Conservation (phyloP, 2,113 vertebrate species). For the Apteryx owenii region DNA sequence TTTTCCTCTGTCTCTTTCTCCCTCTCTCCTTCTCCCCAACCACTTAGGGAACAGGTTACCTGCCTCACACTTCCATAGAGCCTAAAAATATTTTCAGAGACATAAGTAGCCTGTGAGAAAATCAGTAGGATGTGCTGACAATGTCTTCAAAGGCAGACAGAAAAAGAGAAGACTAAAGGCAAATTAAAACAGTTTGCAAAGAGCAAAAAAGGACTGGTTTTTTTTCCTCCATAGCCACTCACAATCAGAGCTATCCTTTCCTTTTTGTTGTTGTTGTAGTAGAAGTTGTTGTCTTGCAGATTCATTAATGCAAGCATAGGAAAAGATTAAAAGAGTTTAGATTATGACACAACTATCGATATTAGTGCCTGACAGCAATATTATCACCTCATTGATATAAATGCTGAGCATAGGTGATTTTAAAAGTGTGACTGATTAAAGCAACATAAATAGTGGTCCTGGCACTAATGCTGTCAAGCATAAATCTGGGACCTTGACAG, state of each 20-base stretch:
- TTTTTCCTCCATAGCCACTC: background rate
- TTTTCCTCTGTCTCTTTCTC: background rate
- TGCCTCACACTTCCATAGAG: slow-evolving; percentile 34
- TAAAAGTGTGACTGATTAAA: slow-evolving; percentile 18
- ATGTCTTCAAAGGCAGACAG: slow-evolving; percentile 16
- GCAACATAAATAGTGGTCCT: slow-evolving; percentile 62
- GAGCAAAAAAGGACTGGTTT: background rate
- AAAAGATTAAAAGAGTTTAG: slow-evolving; percentile 34
- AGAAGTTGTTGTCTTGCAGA: slow-evolving; percentile 9
- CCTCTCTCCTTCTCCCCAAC: background rate
- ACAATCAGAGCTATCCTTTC: background rate
- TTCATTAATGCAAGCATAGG: slow-evolving; percentile 50
- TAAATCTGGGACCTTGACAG: slow-evolving; percentile 64
- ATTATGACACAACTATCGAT: slow-evolving; percentile 44
- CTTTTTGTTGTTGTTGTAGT: background rate
- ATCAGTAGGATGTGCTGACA: slow-evolving; percentile 23
- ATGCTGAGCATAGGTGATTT: slow-evolving; percentile 34
- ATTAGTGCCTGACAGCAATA: slow-evolving; percentile 44
- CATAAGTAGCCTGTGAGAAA: slow-evolving; percentile 53
- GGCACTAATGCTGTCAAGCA: slow-evolving; percentile 60
- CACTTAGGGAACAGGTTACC: slow-evolving; percentile 47
- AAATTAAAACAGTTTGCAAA: slow-evolving; percentile 4
- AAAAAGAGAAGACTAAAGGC: slow-evolving; percentile 18
- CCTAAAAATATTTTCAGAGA: slow-evolving; percentile 68
- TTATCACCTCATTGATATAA: slow-evolving; percentile 26